Evolutionary conservation across 2,113 vertebrate species (phyloP).

Genomic region (Diadophis punctatus): DNA sequence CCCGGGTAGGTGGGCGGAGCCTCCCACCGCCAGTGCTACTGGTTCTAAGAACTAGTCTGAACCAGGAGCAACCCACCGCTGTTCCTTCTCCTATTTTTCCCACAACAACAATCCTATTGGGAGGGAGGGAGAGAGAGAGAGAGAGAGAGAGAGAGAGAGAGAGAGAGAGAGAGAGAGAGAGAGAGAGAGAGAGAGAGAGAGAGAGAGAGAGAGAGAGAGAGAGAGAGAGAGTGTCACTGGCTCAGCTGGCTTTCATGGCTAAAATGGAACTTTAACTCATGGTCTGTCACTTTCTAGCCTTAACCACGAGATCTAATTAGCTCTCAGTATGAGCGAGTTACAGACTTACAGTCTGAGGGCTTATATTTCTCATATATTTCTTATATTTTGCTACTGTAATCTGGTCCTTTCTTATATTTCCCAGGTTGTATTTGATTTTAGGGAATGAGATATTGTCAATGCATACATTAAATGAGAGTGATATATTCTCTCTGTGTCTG

Average conservation of each 20-base stretch:
- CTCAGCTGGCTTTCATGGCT: not conserved
- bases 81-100: no score
- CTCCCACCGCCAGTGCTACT: no score
- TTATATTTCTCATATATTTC: not conserved
- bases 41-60: no score
- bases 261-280: not conserved
- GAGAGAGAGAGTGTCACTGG: not conserved
- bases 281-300: not conserved
- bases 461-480: constrained; percentile 61
- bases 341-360: not conserved
- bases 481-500: constrained; percentile 33
- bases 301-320: not conserved
- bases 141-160: not conserved
- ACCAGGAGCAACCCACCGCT: no score
- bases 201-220: not conserved
- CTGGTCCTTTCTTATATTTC: constrained; percentile 51
- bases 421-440: constrained; percentile 57
- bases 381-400: constrained; percentile 31
- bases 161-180: not conserved
- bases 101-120: no score
- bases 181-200: not conserved
- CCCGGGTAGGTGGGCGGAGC: no score
- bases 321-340: not conserved
- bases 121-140: not conserved
- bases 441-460: constrained; percentile 56